Evolutionary conservation across 37 sponge, comb jelly and placozoan species (phyloP), one percentile per base, ranked within the genome.

Genomic region (Halichondria panicea): DNA sequence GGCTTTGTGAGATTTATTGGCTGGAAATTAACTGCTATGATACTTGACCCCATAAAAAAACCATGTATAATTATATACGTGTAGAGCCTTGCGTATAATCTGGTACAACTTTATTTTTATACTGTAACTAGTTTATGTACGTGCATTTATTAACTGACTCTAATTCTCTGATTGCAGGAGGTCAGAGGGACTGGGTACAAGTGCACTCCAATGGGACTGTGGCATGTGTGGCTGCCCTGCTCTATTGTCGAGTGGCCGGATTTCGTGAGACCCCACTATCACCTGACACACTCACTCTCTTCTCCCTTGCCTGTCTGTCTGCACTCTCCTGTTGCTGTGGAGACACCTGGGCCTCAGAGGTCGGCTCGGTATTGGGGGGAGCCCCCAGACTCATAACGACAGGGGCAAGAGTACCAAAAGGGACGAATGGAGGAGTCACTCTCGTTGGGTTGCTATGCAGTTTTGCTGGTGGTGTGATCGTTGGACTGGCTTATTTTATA

Each of bases 261-360:
- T 64, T 67, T 55, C 86, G 83, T 0, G 90, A 85, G 30, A 35
- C 21, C 32, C 63, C 78, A 5, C 59, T 90, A 30, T 44, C 67
- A 34, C 72, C 7, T 8, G 22, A 13, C 41, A 24, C 12, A 1
- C 67, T 83, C 37, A 64, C 74, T 9, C 44, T 90, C 19, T 68
- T 34, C 24, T 53, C 76, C 7, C 28, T 90, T 32, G 88, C 86
- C 15, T 79, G 72, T 36, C 58, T 96, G 22, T 80, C 84, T 3
- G 56, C 91, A 35, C 52, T 96, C 0, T 60, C 85, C 22, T 86
- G 94, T 43, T 81, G 78, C 66, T 89, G 94, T 76, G 97, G 97
- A 15, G 97, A 96, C 76, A 96, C 97, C 3, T 96, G 97, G 97
- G 97, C 97, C 27, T 96, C 97, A 18, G 97, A 96, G 66, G 71